A percentile compares a stretch with the other conserved stretches of the same genome.
Evolutionary conservation across 2,113 vertebrate species (phyloP).

Genomic region (Emberiza fucata): DNA sequence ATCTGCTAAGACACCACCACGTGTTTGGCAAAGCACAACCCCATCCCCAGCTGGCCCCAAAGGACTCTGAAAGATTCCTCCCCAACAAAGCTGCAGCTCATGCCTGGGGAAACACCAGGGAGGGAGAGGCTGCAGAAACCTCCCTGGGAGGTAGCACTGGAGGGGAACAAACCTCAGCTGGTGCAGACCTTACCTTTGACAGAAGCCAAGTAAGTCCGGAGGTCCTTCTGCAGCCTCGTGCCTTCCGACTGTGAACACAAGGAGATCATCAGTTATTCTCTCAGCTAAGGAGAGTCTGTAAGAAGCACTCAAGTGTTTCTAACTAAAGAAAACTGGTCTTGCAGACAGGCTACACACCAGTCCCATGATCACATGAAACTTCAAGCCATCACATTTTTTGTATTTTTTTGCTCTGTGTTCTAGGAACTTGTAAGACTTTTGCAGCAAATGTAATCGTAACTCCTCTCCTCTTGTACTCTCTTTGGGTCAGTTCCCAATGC

Average conservation of each 20-base stretch:
- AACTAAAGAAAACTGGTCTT: not conserved
- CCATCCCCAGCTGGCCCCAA: not conserved
- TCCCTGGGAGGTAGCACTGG: not conserved
- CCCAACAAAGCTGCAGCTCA: not conserved
- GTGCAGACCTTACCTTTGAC: constrained; percentile 83
- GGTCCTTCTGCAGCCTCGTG: constrained; percentile 91
- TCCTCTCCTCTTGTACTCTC: not conserved
- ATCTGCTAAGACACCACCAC: not conserved
- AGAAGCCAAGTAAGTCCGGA: constrained; percentile 89
- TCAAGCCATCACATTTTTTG: not conserved
- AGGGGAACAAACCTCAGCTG: not conserved
- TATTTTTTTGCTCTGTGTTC: not conserved
- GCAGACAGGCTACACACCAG: not conserved
- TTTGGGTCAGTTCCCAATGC: not conserved
- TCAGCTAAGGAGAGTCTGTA: not conserved
- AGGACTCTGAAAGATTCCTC: not conserved
- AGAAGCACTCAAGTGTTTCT: not conserved
- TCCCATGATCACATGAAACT: not conserved
- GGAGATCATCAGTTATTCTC: not conserved
- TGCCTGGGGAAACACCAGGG: not conserved
- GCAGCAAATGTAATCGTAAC: not conserved
- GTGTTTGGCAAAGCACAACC: not conserved
- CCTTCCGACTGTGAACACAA: constrained; percentile 82
- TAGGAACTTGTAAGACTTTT: not conserved
- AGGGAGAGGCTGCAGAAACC: not conserved